A percentile compares a stretch with the other conserved stretches of the same genome.
Evolutionary conservation across 2,113 vertebrate species (phyloP).

Genomic region (Bufo bufo): DNA sequence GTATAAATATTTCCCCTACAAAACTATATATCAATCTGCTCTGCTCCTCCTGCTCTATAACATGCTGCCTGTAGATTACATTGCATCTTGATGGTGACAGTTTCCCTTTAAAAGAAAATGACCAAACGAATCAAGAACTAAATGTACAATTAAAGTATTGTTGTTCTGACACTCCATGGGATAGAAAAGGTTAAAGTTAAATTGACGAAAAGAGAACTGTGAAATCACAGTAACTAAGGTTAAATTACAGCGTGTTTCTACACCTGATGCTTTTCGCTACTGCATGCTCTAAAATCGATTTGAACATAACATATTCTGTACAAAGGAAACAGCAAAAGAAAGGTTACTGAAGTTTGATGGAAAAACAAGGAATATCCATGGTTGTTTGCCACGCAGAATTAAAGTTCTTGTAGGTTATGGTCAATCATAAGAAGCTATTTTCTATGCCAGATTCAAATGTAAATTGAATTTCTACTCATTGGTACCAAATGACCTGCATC

Average conservation of each 20-base stretch:
- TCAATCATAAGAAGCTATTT: background rate
- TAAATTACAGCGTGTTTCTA: background rate
- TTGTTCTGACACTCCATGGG: background rate
- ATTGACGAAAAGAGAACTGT: background rate
- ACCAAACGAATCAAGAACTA: too few relatives aligned
- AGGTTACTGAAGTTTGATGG: background rate
- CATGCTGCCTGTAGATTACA: too few relatives aligned
- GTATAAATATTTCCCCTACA: too few relatives aligned
- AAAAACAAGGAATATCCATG: background rate
- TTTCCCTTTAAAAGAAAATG: too few relatives aligned
- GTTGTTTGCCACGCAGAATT: background rate
- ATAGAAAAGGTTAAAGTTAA: background rate
- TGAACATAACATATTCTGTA: constrained; percentile 14
- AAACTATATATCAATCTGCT: too few relatives aligned
- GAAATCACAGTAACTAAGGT: background rate
- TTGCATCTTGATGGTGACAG: too few relatives aligned
- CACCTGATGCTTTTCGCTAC: constrained; percentile 2
- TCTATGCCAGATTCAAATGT: background rate
- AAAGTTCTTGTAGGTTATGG: background rate
- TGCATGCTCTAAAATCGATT: background rate
- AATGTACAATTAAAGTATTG: too few relatives aligned
- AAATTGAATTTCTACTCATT: background rate
- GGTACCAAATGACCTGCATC: too few relatives aligned
- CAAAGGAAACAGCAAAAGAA: background rate
- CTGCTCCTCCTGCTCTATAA: too few relatives aligned